Conservation (phyloP, 2,888 invertebrate genomes). For the Danaus chrysippus region DNA sequence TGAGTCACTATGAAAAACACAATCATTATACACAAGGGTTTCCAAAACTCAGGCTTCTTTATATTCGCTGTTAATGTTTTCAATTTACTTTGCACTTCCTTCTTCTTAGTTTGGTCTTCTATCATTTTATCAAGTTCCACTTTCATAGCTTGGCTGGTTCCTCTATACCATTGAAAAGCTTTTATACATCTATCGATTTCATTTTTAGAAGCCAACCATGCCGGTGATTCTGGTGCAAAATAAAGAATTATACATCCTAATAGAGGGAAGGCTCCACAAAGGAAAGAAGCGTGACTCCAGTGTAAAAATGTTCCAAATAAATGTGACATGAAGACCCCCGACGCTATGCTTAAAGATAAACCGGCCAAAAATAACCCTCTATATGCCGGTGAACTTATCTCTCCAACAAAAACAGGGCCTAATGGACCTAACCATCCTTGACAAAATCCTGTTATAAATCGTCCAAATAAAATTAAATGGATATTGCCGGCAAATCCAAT, state of each 20-base stretch:
- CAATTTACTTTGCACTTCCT: conserved; percentile 51
- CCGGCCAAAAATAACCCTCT: conserved; percentile 82
- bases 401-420: conserved; percentile 79
- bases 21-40: conserved; percentile 80
- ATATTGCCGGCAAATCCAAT: conserved; percentile 75
- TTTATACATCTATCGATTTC: conserved; percentile 77
- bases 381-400: conserved; percentile 79
- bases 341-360: conserved; percentile 80
- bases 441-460: conserved; percentile 78
- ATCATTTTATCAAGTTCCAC: conserved; percentile 74
- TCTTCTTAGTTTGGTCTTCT: conserved; percentile 56
- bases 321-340: conserved; percentile 83
- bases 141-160: conserved; percentile 65
- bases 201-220: conserved; percentile 82
- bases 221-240: conserved; percentile 83
- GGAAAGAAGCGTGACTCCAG: conserved; percentile 79
- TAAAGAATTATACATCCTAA: conserved; percentile 73
- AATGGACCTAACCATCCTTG: conserved; percentile 80
- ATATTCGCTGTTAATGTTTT: conserved; percentile 60
- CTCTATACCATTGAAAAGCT: conserved; percentile 81
- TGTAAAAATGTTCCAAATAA: conserved; percentile 81
- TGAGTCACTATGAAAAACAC: conserved; percentile 83
- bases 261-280: conserved; percentile 76
- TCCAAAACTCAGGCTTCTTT: conserved; percentile 78
- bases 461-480: conserved; percentile 69